Base-by-base conservation (phyloP, 2,113 vertebrate species). In the Gila orcuttii region DNA sequence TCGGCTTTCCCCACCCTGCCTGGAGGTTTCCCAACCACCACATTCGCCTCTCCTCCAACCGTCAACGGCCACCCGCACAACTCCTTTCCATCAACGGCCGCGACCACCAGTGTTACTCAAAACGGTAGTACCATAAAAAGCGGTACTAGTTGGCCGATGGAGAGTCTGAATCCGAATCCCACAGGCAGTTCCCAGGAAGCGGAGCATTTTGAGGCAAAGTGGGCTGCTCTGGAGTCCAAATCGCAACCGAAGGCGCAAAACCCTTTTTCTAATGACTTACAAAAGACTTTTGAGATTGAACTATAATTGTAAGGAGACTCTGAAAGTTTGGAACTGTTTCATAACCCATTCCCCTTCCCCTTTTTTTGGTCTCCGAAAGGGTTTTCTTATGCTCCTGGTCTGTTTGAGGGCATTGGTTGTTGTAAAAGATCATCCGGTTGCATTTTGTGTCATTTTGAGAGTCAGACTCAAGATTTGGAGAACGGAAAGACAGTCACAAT, bases 211-310 rank as follows among this genome's bases (percentile, higher is more conserved):
- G 97, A 98, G 91, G 96, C 96, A 23, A 96, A 98, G 91, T 98
- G 97, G 97, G 97, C 96, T 0, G 96, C 97, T 0, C 91, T 98
- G 86, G 97, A 97, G 89, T 92, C 94, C 83, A 97, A 96, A 92
- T 23, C 93, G 11, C 92, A 92, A 23, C 90, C 95, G 9, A 96
- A 93, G 59, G 89, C 94, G 21, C 86, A 95, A 62, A 97, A 96
- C 89, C 97, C 97, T 0, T 98, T 98, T 89, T 96, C 96, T 33
- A 96, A 95, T 2, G 97, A 96, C 93, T 92, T 96, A 90, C 96
- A 97, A 87, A 97, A 97, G 92, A 97, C 96, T 25, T 97, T 98
- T 55, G 96, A 98, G 92, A 97, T 97, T 57, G 96, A 97, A 93
- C 96, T 97, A 91, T 98, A 96, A 94, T 92, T 87, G 52, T 79